Base-by-base conservation (phyloP, 1,140 invertebrate genomes). In the Plutomurus gul region DNA sequence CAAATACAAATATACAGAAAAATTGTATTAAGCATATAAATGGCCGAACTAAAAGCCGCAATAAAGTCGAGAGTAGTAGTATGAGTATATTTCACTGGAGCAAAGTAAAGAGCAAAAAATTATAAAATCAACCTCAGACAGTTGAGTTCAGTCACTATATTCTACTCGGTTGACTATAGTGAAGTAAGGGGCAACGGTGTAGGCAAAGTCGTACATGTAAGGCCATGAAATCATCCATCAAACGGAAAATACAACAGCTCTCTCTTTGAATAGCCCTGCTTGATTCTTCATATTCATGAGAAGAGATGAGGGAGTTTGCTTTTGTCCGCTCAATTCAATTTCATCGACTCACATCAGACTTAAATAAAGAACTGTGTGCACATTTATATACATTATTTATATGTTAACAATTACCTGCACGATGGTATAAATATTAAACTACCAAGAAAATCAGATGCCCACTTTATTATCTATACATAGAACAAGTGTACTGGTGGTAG, bases 261-360 rank as follows among this genome's bases (percentile, higher is more conserved):
- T 60, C 51, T 60, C n/a, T 60, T 60, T 60, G 51, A 60, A 60
- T 33, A 60, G 27, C 51, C 39, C 51, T 60, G 51, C 51, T 60
- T 60, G 51, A 60, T 60, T 60, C 51, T 43, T 60, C 27, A 60
- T 60, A 60, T 60, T 60, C 51, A 60, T 60, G 51, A 60, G 51
- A 60, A 33, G 56, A 65, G 56, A 65, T 65, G 56, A 65, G 56
- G 56, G 56, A 65, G 56, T 65, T 65, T 25, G 56, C 56, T 65
- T 60, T 65, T 65, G 56, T 65, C 56, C 56, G 56, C 20, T 65
- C 56, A 65, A 65, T 65, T 65, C 56, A 65, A 65, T 65, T 65
- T 65, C 56, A 65, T 65, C 27, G 30, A 65, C 56, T 25, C 56
- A 65, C 56, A 65, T 65, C 56, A 33, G n/a, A n/a, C n/a, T n/a